Evolutionary conservation across 2,888 invertebrate species (phyloP).

Genomic region (Melinopterus prodromus): DNA sequence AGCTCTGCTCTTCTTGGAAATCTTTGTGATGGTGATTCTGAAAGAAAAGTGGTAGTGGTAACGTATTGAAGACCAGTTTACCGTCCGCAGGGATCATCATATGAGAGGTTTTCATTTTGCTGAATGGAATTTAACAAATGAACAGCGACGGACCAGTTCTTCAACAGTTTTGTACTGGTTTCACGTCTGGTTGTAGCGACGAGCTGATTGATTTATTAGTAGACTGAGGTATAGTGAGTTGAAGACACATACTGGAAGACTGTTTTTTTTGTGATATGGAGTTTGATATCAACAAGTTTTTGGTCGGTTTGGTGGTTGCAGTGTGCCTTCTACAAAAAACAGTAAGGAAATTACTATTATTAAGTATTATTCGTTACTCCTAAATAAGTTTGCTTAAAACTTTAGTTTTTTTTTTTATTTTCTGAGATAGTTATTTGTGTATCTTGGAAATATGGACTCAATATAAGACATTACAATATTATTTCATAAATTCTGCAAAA

Average conservation of each 20-base stretch:
- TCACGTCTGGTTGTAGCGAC: neutral
- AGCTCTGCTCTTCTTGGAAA: neutral
- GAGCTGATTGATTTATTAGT: neutral
- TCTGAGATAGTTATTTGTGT: too few species aligned
- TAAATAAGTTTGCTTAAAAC: too few species aligned
- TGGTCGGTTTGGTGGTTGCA: constrained; percentile 8
- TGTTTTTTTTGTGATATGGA: neutral
- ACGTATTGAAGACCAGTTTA: neutral
- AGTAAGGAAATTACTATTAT: neutral
- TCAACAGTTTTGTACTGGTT: neutral
- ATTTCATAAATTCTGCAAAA: too few species aligned
- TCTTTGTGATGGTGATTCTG: neutral
- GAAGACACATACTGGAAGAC: neutral
- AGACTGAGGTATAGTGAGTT: neutral
- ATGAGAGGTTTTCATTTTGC: neutral
- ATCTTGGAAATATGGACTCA: too few species aligned
- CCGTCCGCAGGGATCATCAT: neutral
- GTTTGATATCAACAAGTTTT: constrained; percentile 14
- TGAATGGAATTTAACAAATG: neutral
- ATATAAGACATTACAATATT: too few species aligned
- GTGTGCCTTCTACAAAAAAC: neutral
- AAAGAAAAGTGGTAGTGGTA: neutral
- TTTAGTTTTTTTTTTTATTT: too few species aligned
- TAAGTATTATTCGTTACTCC: neutral
- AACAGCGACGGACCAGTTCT: neutral